phyloP scores from a whole-genome alignment of 2,888 invertebrate genomes.

The Pandemis cinnamomeana region DNA sequence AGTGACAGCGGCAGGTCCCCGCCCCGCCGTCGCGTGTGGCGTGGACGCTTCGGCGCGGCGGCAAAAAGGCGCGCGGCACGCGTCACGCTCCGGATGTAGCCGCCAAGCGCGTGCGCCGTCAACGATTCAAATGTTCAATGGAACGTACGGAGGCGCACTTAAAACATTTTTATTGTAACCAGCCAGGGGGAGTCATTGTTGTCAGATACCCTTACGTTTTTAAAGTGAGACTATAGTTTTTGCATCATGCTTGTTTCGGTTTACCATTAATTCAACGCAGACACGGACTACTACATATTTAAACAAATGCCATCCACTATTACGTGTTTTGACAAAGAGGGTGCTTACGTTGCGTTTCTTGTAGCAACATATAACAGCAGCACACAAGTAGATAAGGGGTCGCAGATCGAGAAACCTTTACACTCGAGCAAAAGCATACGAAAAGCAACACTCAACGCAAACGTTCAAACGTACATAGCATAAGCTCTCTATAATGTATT shows the following conservation, averaged over 20 bases:
- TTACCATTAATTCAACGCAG: background rate
- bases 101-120: conserved; percentile 73
- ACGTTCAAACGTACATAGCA: too few species aligned
- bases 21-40: conserved; percentile 47
- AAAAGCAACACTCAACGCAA: too few species aligned
- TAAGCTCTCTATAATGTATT: too few species aligned
- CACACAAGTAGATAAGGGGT: too few species aligned
- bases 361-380: too few species aligned
- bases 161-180: conserved; percentile 81
- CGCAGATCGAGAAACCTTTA: too few species aligned
- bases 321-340: too few species aligned
- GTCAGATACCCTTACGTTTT: conserved; percentile 50
- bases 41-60: conserved; percentile 42
- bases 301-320: too few species aligned
- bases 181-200: conserved; percentile 62
- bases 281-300: background rate
- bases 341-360: too few species aligned
- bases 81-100: conserved; percentile 71
- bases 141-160: conserved; percentile 82
- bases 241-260: conserved; percentile 16
- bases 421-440: too few species aligned
- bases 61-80: conserved; percentile 62
- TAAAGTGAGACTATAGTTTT: conserved; percentile 43
- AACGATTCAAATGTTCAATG: conserved; percentile 75
- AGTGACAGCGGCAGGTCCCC: conserved; percentile 13